These are phyloP conservation scores for Drosophila bipectinata DNA, from an alignment of 1,140 invertebrate genomes.

Conservation along the genomic window DNA sequence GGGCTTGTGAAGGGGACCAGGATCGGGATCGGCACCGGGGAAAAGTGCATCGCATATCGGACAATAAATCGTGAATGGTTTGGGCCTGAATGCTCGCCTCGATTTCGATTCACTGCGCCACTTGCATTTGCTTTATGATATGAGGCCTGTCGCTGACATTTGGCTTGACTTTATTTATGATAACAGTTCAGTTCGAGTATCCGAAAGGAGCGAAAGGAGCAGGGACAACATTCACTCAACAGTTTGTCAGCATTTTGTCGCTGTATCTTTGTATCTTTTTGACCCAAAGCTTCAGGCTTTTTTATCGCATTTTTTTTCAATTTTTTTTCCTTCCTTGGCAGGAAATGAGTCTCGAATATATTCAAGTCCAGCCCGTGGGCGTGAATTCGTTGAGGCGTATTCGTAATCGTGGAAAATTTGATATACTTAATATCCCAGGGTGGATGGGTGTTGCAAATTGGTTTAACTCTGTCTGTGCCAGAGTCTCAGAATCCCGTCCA, in stretches of 20 bases:
- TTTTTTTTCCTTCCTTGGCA: slow-evolving; percentile 41
- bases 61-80: slow-evolving; percentile 79
- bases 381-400: slow-evolving; percentile 58
- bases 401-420: slow-evolving; percentile 66
- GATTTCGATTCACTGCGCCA: slow-evolving; percentile 70
- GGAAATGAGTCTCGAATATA: slow-evolving; percentile 71
- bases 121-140: slow-evolving; percentile 81
- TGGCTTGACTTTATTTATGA: slow-evolving; percentile 77
- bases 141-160: slow-evolving; percentile 76
- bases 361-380: slow-evolving; percentile 49
- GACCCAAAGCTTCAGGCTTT: slow-evolving; percentile 72
- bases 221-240: slow-evolving; percentile 45
- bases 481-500: slow-evolving; percentile 9
- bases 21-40: neutral
- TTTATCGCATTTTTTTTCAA: slow-evolving; percentile 32
- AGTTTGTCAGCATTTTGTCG: slow-evolving; percentile 81
- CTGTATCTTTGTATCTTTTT: slow-evolving; percentile 31
- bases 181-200: slow-evolving; percentile 51
- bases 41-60: slow-evolving; percentile 65
- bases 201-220: slow-evolving; percentile 20
- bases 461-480: slow-evolving; percentile 58
- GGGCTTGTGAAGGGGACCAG: neutral
- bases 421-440: slow-evolving; percentile 51
- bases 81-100: slow-evolving; percentile 68
- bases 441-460: slow-evolving; percentile 57